Conservation (phyloP, 1,140 invertebrate species). For the Drosophila nigrodunni region DNA sequence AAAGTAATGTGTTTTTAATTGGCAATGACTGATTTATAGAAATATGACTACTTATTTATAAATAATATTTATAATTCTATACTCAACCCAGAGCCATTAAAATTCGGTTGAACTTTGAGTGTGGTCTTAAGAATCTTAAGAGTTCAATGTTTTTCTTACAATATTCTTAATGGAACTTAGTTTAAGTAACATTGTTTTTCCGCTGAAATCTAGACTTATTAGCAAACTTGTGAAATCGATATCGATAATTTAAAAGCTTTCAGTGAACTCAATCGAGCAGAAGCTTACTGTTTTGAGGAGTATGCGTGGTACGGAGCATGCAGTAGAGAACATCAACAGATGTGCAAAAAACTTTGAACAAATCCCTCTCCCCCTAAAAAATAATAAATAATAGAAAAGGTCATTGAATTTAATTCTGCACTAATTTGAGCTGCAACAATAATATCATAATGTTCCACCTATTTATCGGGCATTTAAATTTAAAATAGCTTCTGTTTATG, state of each 20-base stretch:
- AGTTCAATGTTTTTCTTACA: no score
- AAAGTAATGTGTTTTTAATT: no score
- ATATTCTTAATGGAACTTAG: background rate
- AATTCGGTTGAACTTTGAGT: no score
- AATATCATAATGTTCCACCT: background rate
- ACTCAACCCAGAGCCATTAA: no score
- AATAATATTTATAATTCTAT: no score
- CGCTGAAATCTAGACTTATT: background rate
- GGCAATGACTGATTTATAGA: no score
- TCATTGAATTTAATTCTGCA: background rate
- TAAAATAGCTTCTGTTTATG: background rate
- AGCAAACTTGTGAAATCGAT: slow-evolving; percentile 16
- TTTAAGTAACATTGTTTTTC: background rate
- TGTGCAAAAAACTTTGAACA: slow-evolving; percentile 51
- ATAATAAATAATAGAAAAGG: no score
- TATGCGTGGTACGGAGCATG: background rate
- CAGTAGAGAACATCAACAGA: slow-evolving; percentile 24
- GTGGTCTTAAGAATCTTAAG: no score
- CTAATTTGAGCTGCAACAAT: background rate
- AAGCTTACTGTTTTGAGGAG: slow-evolving; percentile 25
- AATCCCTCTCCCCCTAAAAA: background rate
- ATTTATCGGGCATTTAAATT: background rate
- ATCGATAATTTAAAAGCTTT: no score
- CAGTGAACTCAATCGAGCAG: slow-evolving; percentile 49
- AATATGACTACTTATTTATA: no score